A percentile compares a stretch with the other conserved stretches of the same genome.
Conservation (phyloP, 2,888 invertebrate species). For the Yponomeuta malinellus region DNA sequence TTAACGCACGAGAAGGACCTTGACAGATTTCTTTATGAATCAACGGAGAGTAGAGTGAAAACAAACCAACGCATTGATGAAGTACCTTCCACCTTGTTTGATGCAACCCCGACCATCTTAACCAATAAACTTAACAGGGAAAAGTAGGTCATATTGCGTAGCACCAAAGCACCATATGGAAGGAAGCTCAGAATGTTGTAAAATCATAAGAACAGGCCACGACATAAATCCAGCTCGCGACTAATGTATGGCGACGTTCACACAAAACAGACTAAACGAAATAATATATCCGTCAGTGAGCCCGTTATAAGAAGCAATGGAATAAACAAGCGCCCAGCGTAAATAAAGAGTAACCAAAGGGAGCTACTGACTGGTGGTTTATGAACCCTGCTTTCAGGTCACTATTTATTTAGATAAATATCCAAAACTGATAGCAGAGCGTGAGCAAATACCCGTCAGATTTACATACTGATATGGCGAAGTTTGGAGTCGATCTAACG, state of each 20-base stretch:
- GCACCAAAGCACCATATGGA: background rate
- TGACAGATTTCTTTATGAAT: constrained; percentile 8
- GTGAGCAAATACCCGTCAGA: constrained; percentile 5
- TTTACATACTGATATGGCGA: constrained; percentile 16
- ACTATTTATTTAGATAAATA: background rate
- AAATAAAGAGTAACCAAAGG: constrained; percentile 4
- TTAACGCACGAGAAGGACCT: background rate
- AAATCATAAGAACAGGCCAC: background rate
- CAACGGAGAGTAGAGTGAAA: constrained; percentile 27
- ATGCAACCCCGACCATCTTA: background rate
- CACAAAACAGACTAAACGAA: constrained; percentile 35
- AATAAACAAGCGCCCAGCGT: constrained; percentile 37
- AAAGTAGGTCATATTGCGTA: background rate
- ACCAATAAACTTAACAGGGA: background rate
- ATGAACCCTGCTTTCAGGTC: background rate
- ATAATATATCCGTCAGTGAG: constrained; percentile 45
- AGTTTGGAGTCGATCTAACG: constrained; percentile 15
- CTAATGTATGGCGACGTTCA: constrained; percentile 60
- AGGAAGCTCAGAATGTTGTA: constrained; percentile 23
- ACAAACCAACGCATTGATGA: constrained; percentile 56
- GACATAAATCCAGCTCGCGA: constrained; percentile 43
- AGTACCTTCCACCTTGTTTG: constrained; percentile 29
- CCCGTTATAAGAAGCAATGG: constrained; percentile 38
- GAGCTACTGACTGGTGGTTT: background rate
- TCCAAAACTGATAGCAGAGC: background rate